phyloP scores from a whole-genome alignment of 1,140 invertebrate genomes.

The Lordiphosa mommai region DNA sequence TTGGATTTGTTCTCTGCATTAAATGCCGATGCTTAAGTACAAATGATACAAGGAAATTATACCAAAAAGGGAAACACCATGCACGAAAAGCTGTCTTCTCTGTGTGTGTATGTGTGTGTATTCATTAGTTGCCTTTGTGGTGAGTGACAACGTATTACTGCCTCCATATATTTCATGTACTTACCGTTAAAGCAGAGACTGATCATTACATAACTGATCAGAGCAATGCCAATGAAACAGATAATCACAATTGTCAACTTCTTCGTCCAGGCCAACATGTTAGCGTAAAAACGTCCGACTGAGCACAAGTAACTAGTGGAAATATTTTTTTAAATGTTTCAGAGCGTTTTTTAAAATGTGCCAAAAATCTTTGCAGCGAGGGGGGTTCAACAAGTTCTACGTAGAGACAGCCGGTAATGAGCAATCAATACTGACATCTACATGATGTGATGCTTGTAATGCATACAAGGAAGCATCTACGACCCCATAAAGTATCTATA shows the following conservation, averaged over 20 bases:
- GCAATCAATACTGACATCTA: no score
- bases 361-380: no score
- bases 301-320: no score
- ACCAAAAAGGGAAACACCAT: background rate
- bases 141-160: slow-evolving; percentile 17
- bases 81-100: background rate
- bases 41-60: slow-evolving; percentile 19
- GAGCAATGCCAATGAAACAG: slow-evolving; percentile 73
- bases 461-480: no score
- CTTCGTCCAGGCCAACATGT: slow-evolving; percentile 76
- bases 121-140: slow-evolving; percentile 36
- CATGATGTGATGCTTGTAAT: no score
- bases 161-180: slow-evolving; percentile 18
- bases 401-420: no score
- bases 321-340: no score
- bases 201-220: slow-evolving; percentile 74
- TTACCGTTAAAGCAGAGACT: slow-evolving; percentile 77
- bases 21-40: slow-evolving; percentile 49
- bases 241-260: slow-evolving; percentile 73
- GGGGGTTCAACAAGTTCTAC: no score
- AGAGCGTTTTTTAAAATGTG: no score
- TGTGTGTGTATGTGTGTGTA: background rate
- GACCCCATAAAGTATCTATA: no score
- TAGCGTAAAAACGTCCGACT: no score
- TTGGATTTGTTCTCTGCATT: slow-evolving; percentile 33